These are phyloP conservation scores for Agrilus mali DNA, from an alignment of 2,888 invertebrate species.

Conservation along the genomic window DNA sequence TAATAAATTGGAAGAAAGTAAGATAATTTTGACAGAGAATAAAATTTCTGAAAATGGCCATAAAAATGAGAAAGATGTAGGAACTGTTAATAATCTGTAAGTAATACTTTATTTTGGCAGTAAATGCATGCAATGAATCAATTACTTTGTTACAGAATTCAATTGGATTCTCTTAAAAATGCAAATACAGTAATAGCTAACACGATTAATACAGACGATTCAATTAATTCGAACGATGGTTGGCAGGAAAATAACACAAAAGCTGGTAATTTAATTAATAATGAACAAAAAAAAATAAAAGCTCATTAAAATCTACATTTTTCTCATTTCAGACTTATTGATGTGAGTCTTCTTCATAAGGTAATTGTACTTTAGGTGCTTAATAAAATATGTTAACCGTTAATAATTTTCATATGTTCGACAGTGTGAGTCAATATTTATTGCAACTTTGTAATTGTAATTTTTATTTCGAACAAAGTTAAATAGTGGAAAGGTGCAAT, in stretches of 20 bases:
- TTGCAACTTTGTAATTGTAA: not conserved
- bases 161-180: constrained; percentile 32
- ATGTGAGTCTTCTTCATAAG: constrained; percentile 29
- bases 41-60: constrained; percentile 17
- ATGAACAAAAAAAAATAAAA: not conserved
- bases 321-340: constrained; percentile 31
- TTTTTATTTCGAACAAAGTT: constrained; percentile 7
- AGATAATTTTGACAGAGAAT: no score
- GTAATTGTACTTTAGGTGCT: constrained; percentile 21
- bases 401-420: constrained; percentile 10
- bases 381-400: constrained; percentile 11
- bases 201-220: constrained; percentile 30
- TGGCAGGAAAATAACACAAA: constrained; percentile 30
- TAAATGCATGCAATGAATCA: not conserved
- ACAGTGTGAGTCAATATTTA: no score
- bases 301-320: not conserved
- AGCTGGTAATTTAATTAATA: constrained; percentile 25
- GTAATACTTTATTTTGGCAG: constrained; percentile 15
- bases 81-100: constrained; percentile 34
- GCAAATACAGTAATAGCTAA: constrained; percentile 32
- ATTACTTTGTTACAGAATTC: constrained; percentile 25
- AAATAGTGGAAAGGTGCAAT: constrained; percentile 13
- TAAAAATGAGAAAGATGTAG: constrained; percentile 30
- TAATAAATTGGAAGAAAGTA: no score
- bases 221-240: constrained; percentile 34